Base-by-base conservation (phyloP, 2,113 vertebrate genomes). In the Acinonyx jubatus region DNA sequence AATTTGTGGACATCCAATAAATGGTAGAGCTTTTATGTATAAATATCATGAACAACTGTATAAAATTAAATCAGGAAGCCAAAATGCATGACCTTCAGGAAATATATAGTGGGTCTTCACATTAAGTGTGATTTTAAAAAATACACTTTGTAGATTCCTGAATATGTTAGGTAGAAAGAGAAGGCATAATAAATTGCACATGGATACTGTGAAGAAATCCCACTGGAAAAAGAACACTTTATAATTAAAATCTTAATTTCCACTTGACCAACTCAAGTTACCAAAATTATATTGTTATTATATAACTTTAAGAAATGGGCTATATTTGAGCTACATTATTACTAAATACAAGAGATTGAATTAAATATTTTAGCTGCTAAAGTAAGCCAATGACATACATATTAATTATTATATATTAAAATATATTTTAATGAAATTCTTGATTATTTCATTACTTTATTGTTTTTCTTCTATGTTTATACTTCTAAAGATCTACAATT, bases 161-260 rank as follows among this genome's bases (percentile, higher is more conserved):
- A 94, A 45, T 87, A 82, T 27, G 36, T 3, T 21, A 88, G 27
- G 15, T 66, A 68, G 23, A 73, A 74, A 71, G 31, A 36, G 31
- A 84, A 41, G 66, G 4, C 19, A 23, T 84, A 80, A 55, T 85
- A 29, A 73, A 57, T 23, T 93, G 45, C n/a, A 18, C 18, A 41
- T 10, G 15, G 36, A 81, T 4, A 57, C 16, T 66, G 2, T 29
- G 4, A 25, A 57, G 25, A 80, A 89, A 85, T 57, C 0, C 61
- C 29, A 50, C 12, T 71, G 36, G 5, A 92, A 94, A 81, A 33
- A 27, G 41, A 7, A 69, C 66, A 2, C 23, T 36, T 74, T 36
- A 55, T 89, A 90, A 92, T 50, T 94, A 82, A 94, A 89, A 94
- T n/a, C 31, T 68, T 52, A 81, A 15, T 87, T 73, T 57, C 31